A percentile compares a stretch with the other conserved stretches of the same genome.
Conservation (phyloP, 2,888 invertebrate species). For the Drosophila siamana region DNA sequence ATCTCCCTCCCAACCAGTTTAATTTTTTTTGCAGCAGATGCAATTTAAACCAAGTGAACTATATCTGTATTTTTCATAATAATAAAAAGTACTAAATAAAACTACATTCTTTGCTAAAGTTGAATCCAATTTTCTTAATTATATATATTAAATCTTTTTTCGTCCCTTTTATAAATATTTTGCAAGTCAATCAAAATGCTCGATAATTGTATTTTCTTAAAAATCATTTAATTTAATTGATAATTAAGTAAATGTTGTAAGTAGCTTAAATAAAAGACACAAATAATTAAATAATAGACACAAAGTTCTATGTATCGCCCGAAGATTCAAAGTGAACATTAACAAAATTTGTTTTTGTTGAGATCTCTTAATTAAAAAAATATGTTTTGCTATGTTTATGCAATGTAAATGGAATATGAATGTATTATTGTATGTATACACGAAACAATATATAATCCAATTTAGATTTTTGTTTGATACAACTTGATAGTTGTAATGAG, state of each 20-base stretch:
- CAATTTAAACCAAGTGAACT: too few species aligned
- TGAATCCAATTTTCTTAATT: too few species aligned
- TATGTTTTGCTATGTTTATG: conserved; percentile 33
- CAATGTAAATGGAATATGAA: conserved; percentile 59
- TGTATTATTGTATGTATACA: conserved; percentile 21
- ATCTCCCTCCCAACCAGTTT: too few species aligned
- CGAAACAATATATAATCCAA: conserved; percentile 29
- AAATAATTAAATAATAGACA: conserved; percentile 53
- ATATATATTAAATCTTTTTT: too few species aligned
- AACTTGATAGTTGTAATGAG: conserved; percentile 74
- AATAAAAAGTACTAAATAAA: too few species aligned
- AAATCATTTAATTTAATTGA: conserved; percentile 39
- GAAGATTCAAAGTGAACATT: conserved; percentile 59
- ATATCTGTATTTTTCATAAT: too few species aligned
- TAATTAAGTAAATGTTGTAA: conserved; percentile 46
- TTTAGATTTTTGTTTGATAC: conserved; percentile 50
- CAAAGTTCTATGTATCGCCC: conserved; percentile 36
- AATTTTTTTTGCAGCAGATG: too few species aligned
- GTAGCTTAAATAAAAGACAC: conserved; percentile 55
- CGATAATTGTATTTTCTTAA: conserved; percentile 21
- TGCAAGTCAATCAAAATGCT: neutral
- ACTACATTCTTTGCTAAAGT: too few species aligned
- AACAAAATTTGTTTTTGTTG: conserved; percentile 60
- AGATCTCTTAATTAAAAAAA: conserved; percentile 71
- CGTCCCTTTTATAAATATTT: neutral